Conservation (phyloP, 2,113 vertebrate genomes). For the Columba livia region DNA sequence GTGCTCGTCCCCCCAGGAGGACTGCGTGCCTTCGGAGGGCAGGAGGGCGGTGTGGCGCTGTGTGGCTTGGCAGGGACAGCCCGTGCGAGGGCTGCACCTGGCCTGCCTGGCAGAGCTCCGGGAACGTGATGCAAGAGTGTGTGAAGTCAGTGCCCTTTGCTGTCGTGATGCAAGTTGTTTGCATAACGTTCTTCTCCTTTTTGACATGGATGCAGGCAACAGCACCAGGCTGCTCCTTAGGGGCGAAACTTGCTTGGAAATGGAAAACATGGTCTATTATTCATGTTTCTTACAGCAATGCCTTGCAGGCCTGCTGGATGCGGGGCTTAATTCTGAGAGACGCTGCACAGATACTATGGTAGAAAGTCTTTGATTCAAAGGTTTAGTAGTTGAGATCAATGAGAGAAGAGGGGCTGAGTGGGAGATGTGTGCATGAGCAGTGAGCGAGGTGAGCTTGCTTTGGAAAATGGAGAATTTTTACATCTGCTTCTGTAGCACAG, state of each 20-base stretch:
- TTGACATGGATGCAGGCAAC: fast-evolving
- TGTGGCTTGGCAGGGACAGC: not conserved
- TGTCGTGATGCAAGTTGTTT: not conserved
- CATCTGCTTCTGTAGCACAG: not conserved
- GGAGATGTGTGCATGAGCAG: not conserved
- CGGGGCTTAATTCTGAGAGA: not conserved
- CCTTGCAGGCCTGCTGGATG: not conserved
- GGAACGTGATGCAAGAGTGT: not conserved
- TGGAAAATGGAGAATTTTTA: not conserved
- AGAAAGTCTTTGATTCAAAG: not conserved
- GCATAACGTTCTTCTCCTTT: not conserved
- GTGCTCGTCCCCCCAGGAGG: not conserved
- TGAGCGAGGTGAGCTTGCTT: not conserved
- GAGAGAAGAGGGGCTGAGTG: not conserved
- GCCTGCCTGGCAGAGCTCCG: not conserved
- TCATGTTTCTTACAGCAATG: not conserved
- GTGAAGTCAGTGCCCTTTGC: not conserved
- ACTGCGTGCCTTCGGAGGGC: not conserved
- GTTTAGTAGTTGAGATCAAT: not conserved
- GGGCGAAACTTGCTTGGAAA: not conserved
- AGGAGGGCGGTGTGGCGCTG: not conserved
- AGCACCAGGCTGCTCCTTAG: not conserved
- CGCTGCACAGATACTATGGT: not conserved
- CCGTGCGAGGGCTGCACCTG: not conserved
- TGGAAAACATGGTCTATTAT: not conserved